Evolutionary conservation across 2,113 vertebrate genomes (phyloP), one percentile per base, ranked within the genome.

Genomic region (Haplotaxodon microlepis): DNA sequence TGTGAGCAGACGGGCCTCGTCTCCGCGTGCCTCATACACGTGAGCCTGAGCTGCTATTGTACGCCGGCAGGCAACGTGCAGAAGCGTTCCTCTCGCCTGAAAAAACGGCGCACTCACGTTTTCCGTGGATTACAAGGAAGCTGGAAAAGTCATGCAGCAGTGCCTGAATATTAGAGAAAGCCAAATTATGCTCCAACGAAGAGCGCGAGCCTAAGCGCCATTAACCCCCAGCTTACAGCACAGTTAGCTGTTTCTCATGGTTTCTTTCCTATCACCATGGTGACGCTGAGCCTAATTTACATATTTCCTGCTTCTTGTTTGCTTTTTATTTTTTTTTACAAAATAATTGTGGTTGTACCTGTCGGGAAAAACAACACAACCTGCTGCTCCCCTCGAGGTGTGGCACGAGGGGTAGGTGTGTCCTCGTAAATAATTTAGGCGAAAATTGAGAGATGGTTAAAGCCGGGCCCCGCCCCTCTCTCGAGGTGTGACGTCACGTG

Each of bases 401-500:
- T 89, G 91, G 91, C 92, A 93, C 94, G 91, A 93, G 92, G 90
- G 89, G 93, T 90, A 81, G 96, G 95, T 90, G 95, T 95, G 92
- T 85, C 94, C 94, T 94, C 89, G 95, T 96, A 53, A 96, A 95
- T 96, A 96, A 94, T 92, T 93, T 92, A 56, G 69, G 29, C 9
- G 3, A 82, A 82, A 29, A 71, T 87, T 83, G 47, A 89, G 76
- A 50, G 83, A 53, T 84, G 29, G 61, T 29, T 42, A 81, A 53
- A 57, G 42, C 53, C 8, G 4, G 36, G 13, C 73, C 82, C 38
- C 92, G 78, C 91, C 93, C 80, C 69, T 14, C 73, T 61, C 71
- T 82, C 57, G 92, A 82, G 94, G 82, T 84, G 95, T 97, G 96
- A 97, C 96, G 96, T 97, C 96, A 96, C 96, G 93, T 94, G 95